These are phyloP conservation scores for Napeogenes inachia DNA, from an alignment of 2,888 invertebrate species.

Conservation along the genomic window DNA sequence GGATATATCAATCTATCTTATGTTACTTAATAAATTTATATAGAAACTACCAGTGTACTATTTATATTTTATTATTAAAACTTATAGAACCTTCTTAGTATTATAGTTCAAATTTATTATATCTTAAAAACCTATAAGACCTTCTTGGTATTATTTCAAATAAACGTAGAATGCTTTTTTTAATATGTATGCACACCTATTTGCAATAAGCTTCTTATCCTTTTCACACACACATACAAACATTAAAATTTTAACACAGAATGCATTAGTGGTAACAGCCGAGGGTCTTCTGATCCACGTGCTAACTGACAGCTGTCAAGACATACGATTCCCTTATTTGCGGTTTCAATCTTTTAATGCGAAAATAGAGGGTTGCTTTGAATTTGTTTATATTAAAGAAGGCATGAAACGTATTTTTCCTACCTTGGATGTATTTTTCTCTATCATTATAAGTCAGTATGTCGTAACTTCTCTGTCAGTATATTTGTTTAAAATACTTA, in stretches of 20 bases:
- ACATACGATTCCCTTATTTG: slow-evolving; percentile 12
- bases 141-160: not conserved
- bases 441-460: no score
- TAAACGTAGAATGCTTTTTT: not conserved
- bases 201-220: not conserved
- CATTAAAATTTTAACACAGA: not conserved
- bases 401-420: no score
- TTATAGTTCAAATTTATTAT: no score
- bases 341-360: slow-evolving; percentile 16
- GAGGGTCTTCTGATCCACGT: slow-evolving; percentile 10
- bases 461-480: no score
- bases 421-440: no score
- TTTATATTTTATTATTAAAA: no score
- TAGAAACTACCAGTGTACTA: not conserved
- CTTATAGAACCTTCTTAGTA: no score
- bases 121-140: no score
- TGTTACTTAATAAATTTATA: not conserved
- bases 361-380: slow-evolving; percentile 10
- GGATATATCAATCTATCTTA: not conserved
- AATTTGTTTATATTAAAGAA: not conserved
- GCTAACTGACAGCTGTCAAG: slow-evolving; percentile 32
- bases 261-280: not conserved
- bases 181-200: not conserved
- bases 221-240: not conserved
- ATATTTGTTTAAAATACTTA: no score